These are phyloP conservation scores for Heliornis fulica DNA, from an alignment of 2,113 vertebrate species.

Conservation along the genomic window DNA sequence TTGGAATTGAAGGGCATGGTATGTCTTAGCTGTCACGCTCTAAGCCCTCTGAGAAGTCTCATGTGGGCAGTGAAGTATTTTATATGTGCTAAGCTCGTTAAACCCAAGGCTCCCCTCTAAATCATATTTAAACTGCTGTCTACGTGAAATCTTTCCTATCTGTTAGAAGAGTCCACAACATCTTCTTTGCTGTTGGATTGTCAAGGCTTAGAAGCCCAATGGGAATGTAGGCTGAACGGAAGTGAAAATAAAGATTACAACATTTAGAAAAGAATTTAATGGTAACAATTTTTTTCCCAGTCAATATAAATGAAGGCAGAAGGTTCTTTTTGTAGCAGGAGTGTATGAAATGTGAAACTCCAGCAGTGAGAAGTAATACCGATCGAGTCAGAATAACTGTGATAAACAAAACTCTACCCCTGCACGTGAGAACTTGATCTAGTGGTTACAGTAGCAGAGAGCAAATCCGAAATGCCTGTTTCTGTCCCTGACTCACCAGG, in stretches of 20 bases:
- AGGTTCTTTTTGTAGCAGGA: background rate
- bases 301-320: conserved; percentile 31
- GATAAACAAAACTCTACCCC: background rate
- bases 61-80: background rate
- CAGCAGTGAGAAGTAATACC: background rate
- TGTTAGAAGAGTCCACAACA: rapidly evolving
- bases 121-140: background rate
- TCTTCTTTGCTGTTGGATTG: background rate
- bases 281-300: too few species aligned
- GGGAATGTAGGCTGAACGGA: background rate
- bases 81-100: background rate
- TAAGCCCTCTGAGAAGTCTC: background rate
- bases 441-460: background rate
- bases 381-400: background rate
- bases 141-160: background rate
- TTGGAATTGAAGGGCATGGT: background rate
- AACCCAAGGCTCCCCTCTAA: background rate
- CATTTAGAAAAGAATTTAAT: too few species aligned
- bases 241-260: background rate
- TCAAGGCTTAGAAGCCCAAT: background rate
- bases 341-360: conserved; percentile 8
- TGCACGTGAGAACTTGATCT: background rate
- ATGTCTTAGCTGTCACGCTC: background rate
- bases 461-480: background rate
- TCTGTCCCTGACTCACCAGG: background rate